A percentile compares a stretch with the other conserved stretches of the same genome.
Evolutionary conservation across 2,888 invertebrate genomes (phyloP).

Genomic region (Megalurothrips usitatus): DNA sequence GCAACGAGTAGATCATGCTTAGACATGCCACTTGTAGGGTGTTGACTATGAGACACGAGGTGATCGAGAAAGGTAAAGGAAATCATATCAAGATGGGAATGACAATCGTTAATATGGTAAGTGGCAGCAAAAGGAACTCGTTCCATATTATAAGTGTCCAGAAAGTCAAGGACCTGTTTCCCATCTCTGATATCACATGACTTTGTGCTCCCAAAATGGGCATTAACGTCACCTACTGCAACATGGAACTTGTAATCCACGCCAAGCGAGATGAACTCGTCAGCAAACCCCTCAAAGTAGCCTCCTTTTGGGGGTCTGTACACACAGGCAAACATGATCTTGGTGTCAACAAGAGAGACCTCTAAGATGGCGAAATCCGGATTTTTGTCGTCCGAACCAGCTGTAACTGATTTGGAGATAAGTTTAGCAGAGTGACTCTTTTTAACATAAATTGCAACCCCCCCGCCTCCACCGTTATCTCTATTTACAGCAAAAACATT

Average conservation of each 20-base stretch:
- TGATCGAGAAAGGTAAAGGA: too few relatives aligned
- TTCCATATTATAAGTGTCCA: not conserved
- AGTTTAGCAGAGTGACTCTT: not conserved
- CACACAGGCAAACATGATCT: not conserved
- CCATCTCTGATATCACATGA: not conserved
- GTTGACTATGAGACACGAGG: too few relatives aligned
- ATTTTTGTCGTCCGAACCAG: not conserved
- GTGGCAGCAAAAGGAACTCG: too few relatives aligned
- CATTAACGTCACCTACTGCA: not conserved
- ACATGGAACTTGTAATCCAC: not conserved
- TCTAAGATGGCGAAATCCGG: not conserved
- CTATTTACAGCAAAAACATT: not conserved
- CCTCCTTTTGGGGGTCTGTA: not conserved
- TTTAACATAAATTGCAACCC: not conserved
- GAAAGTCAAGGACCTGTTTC: not conserved
- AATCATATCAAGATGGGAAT: too few relatives aligned
- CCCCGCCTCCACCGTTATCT: not conserved
- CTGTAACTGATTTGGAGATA: not conserved
- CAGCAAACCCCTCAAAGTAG: not conserved
- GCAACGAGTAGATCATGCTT: too few relatives aligned
- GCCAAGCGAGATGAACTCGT: not conserved
- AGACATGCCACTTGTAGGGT: too few relatives aligned
- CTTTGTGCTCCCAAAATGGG: not conserved
- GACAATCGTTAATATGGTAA: too few relatives aligned
- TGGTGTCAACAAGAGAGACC: not conserved